Base-by-base conservation (phyloP, 2,888 invertebrate genomes). In the Cremastinae sp. region DNA sequence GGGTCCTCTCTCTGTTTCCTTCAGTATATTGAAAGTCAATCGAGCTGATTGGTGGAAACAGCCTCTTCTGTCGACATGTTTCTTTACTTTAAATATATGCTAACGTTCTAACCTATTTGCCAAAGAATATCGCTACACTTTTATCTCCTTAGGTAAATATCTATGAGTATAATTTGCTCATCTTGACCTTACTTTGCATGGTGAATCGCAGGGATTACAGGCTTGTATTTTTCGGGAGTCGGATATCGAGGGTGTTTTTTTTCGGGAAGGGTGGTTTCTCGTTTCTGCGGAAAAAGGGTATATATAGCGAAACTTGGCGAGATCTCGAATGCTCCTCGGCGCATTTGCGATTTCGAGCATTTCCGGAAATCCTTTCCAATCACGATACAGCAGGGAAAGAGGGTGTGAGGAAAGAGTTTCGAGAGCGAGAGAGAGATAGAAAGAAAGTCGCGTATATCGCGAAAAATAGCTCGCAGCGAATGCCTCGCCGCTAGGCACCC, bases 331-430 rank as follows among this genome's bases (percentile, higher is more conserved):
- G 64, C 41, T 68, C 56, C 43, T 51, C 43, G 18, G 43, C 62
- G 41, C 66, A 65, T 54, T 72, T 76, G 56, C 56, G 68, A 54
- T 41, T 54, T 41, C 74, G 66, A 71, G 70, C 72, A 66, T 76
- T 78, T 74, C 74, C 73, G 73, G 70, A 78, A 77, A 79, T 77
- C 79, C 79, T 77, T 79, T 77, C 77, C 79, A 79, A 77, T 79
- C 79, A 77, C 71, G 77, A 74, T 77, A 74, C 71, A 61, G 49
- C 8, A 49, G 22, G 38, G 16, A 16, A 9, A 53, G 41, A 10
- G 22, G 20, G 8, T 34, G 53, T 22, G 16, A 28, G 45, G 65
- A 49, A 41, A 12, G 59, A 10, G 41, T 4, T 5, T 10, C 8
- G 43, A 43, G 41, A 45, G 51, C 49, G 16, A 70, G 41, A 70